A percentile compares a stretch with the other conserved stretches of the same genome.
These are phyloP conservation scores for Percopsis omiscomaycus DNA, from an alignment of 2,797 vertebrate genomes.

Conservation along the genomic window DNA sequence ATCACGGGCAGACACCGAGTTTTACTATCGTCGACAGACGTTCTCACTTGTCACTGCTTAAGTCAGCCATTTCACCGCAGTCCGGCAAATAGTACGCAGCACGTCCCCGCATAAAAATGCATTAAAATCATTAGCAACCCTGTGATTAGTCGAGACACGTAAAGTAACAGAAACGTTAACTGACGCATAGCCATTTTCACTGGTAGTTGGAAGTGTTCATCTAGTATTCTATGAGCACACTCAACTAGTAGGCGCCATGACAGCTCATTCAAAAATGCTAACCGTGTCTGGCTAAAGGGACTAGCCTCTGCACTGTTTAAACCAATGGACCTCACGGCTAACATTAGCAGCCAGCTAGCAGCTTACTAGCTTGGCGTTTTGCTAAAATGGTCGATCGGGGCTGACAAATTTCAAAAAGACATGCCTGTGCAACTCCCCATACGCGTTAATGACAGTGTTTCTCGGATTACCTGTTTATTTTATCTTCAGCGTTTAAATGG, in stretches of 20 bases:
- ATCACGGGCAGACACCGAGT: not conserved
- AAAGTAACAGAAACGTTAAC: not conserved
- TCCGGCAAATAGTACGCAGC: slow-evolving; percentile 69
- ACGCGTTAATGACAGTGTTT: slow-evolving; percentile 9
- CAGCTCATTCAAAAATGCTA: slow-evolving; percentile 62
- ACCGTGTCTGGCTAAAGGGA: not conserved
- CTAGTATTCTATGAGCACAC: slow-evolving; percentile 19
- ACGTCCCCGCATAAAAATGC: slow-evolving; percentile 21
- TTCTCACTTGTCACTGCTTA: not conserved
- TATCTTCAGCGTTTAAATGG: slow-evolving; percentile 50
- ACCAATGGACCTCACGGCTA: slow-evolving; percentile 23
- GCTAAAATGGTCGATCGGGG: slow-evolving; percentile 69
- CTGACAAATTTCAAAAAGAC: slow-evolving; percentile 30
- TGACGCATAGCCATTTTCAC: rapidly evolving
- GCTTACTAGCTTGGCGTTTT: slow-evolving; percentile 29
- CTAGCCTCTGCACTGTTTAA: slow-evolving; percentile 38
- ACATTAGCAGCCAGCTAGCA: slow-evolving; percentile 53
- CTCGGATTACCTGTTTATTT: slow-evolving; percentile 55
- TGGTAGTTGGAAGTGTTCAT: not conserved
- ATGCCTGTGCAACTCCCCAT: not conserved
- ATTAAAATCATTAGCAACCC: not conserved
- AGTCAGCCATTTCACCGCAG: slow-evolving; percentile 66
- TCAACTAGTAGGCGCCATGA: slow-evolving; percentile 61
- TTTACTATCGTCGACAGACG: not conserved
- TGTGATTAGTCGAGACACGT: not conserved